A percentile compares a stretch with the other conserved stretches of the same genome.
These are phyloP conservation scores for Rhabdornis inornatus DNA, from an alignment of 2,113 vertebrate genomes.

Conservation along the genomic window DNA sequence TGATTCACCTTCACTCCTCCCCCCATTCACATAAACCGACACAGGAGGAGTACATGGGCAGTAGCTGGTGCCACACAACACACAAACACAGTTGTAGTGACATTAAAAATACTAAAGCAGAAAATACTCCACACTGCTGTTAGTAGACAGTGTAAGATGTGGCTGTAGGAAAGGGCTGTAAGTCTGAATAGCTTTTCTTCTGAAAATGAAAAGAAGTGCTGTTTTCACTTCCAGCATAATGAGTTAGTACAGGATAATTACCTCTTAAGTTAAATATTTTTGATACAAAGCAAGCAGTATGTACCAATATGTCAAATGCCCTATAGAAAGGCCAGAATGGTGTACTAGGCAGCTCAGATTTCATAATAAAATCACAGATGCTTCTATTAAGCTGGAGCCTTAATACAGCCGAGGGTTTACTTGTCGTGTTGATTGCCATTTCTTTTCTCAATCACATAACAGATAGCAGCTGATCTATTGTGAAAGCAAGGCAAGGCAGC, in stretches of 20 bases:
- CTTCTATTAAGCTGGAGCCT: neutral
- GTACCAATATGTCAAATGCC: neutral
- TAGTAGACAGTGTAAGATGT: neutral
- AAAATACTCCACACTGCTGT: neutral
- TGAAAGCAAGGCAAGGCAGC: neutral
- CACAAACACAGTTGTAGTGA: neutral
- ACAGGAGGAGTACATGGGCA: accelerated
- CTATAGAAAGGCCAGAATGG: neutral
- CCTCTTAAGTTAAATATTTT: neutral
- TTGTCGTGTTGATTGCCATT: neutral
- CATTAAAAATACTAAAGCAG: neutral
- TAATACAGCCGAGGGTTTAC: neutral
- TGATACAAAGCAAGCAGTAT: neutral
- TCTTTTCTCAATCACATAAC: neutral
- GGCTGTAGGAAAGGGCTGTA: neutral
- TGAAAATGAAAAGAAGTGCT: neutral
- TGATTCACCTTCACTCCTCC: neutral
- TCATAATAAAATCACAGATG: neutral
- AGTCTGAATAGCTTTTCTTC: neutral
- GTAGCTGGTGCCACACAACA: neutral
- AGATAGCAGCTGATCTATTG: neutral
- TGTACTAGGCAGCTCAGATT: neutral
- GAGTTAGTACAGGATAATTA: neutral
- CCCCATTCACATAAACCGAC: accelerated
- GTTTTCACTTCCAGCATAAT: neutral